These are phyloP conservation scores for Lagodon rhomboides DNA, from an alignment of 2,797 vertebrate genomes.

Conservation along the genomic window DNA sequence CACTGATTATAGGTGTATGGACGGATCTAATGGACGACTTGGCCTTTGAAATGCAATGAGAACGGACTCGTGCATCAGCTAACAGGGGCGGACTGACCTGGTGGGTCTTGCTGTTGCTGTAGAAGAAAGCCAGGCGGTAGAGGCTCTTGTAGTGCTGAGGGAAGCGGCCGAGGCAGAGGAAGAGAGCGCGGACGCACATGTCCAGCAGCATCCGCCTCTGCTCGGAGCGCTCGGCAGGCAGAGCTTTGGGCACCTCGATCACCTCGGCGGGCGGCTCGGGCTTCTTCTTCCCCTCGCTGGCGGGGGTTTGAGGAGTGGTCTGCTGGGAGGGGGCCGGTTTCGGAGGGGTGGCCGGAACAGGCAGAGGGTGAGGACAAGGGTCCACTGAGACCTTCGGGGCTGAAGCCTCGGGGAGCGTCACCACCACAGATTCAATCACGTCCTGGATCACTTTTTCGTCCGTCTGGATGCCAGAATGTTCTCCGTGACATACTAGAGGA, in stretches of 20 bases:
- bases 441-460: slow-evolving; percentile 81
- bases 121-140: slow-evolving; percentile 96
- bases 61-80: slow-evolving; percentile 9
- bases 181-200: slow-evolving; percentile 92
- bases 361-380: slow-evolving; percentile 55
- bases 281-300: slow-evolving; percentile 86
- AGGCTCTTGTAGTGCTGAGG: slow-evolving; percentile 99
- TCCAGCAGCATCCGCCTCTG: slow-evolving; percentile 93
- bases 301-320: slow-evolving; percentile 46
- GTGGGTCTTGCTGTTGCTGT: slow-evolving; percentile 93
- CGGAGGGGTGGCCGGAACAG: slow-evolving; percentile 70
- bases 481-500: slow-evolving; percentile 65
- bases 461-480: slow-evolving; percentile 62
- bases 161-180: slow-evolving; percentile 95
- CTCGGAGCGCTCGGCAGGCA: slow-evolving; percentile 88
- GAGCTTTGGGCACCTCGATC: slow-evolving; percentile 88
- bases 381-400: slow-evolving; percentile 64
- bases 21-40: slow-evolving; percentile 32
- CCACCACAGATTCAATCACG: slow-evolving; percentile 78
- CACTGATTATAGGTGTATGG: slow-evolving; percentile 35
- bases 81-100: slow-evolving; percentile 84
- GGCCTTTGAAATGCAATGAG: slow-evolving; percentile 35
- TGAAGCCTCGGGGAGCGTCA: slow-evolving; percentile 71
- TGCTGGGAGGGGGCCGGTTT: slow-evolving; percentile 60
- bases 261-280: slow-evolving; percentile 83